Evolutionary conservation across 1,140 invertebrate genomes (phyloP).

Genomic region (Antheraea mylitta): DNA sequence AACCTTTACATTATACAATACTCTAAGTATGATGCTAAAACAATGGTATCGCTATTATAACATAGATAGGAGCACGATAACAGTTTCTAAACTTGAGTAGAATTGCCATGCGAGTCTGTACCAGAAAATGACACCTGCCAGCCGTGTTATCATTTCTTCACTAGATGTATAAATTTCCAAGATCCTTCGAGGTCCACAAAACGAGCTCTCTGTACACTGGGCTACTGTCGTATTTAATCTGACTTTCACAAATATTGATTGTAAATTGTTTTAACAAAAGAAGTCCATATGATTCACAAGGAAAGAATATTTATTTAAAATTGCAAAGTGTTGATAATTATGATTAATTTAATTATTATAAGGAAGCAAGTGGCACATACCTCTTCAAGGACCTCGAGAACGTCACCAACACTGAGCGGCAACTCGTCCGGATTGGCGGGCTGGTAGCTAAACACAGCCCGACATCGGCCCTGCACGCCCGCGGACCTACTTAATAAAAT

Average conservation of each 20-base stretch:
- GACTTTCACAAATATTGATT: neutral
- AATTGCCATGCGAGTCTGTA: no score
- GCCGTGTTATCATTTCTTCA: no score
- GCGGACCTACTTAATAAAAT: constrained; percentile 45
- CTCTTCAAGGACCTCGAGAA: constrained; percentile 93
- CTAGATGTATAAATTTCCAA: no score
- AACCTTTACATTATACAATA: no score
- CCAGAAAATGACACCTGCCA: no score
- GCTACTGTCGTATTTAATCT: no score
- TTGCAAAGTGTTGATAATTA: constrained; percentile 2
- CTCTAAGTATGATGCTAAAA: no score
- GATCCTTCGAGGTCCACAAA: no score
- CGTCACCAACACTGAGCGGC: constrained; percentile 90
- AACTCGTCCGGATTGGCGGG: constrained; percentile 96
- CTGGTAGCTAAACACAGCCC: constrained; percentile 94
- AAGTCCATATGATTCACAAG: neutral
- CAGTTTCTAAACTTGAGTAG: no score
- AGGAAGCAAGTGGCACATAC: constrained; percentile 62
- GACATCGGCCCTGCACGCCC: constrained; percentile 83
- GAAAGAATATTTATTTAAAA: neutral
- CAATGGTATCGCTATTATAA: no score
- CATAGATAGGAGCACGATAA: no score
- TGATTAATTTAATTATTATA: neutral
- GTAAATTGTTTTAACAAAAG: neutral
- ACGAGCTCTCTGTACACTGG: no score